Conservation (phyloP, 2,113 vertebrate species). For the Serinus canaria region DNA sequence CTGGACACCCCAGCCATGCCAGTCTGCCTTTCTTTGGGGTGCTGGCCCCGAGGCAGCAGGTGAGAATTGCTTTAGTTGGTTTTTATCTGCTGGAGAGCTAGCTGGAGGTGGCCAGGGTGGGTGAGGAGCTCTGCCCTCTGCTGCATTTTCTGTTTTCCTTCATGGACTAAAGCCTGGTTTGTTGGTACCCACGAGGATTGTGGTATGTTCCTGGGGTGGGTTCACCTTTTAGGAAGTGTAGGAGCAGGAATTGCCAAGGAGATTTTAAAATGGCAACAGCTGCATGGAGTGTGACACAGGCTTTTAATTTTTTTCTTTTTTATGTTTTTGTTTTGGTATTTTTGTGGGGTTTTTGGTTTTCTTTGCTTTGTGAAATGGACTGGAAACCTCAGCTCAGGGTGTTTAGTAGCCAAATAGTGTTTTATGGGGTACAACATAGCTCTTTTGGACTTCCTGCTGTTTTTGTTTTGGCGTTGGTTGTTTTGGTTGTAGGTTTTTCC, state of each 20-base stretch:
- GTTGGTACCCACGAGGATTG: not conserved
- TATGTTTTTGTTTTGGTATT: not conserved
- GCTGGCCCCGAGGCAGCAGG: not conserved
- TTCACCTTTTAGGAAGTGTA: not conserved
- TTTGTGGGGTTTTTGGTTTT: not conserved
- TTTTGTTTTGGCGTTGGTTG: not conserved
- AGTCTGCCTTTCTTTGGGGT: not conserved
- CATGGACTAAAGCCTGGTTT: not conserved
- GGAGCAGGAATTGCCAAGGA: not conserved
- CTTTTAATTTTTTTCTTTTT: not conserved
- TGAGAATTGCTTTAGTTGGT: not conserved
- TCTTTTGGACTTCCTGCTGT: not conserved
- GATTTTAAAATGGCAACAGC: constrained; percentile 5
- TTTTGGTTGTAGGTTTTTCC: not conserved
- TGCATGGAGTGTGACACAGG: not conserved
- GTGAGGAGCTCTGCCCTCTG: not conserved
- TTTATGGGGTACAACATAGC: not conserved
- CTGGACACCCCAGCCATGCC: not conserved
- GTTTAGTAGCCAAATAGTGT: not conserved
- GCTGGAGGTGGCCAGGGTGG: not conserved
- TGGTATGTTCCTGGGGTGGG: not conserved
- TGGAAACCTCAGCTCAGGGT: not conserved
- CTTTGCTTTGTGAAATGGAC: not conserved
- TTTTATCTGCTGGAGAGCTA: fast-evolving
- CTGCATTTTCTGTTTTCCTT: not conserved